A percentile compares a stretch with the other conserved stretches of the same genome.
These are phyloP conservation scores for Nycticorax nycticorax DNA, from an alignment of 2,113 vertebrate species.

Conservation along the genomic window DNA sequence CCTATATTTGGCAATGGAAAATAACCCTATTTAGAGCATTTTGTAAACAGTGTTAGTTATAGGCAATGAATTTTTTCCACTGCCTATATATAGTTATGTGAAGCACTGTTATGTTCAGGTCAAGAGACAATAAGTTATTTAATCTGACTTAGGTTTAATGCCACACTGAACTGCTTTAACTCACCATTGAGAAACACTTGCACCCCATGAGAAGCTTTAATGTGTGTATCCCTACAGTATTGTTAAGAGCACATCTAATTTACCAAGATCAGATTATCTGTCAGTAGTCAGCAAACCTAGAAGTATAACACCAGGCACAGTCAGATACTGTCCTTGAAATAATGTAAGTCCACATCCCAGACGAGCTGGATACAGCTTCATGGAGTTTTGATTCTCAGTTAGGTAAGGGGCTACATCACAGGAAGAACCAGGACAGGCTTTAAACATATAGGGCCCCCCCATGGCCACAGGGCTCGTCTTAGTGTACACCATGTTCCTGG, in stretches of 20 bases:
- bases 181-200: not conserved
- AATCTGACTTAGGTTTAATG: not conserved
- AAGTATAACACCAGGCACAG: not conserved
- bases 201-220: not conserved
- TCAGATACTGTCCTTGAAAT: not conserved
- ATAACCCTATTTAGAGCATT: conserved; percentile 10
- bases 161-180: not conserved
- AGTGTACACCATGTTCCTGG: fast-evolving
- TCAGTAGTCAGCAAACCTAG: not conserved
- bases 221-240: no score
- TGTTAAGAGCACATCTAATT: not conserved
- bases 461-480: not conserved
- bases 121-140: not conserved
- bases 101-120: not conserved
- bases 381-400: not conserved
- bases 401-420: not conserved
- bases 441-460: fast-evolving
- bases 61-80: not conserved
- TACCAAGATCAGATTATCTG: not conserved
- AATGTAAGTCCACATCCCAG: not conserved
- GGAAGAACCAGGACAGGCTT: not conserved
- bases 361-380: not conserved
- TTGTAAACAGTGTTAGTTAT: conserved; percentile 6
- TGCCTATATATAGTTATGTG: conserved; percentile 8
- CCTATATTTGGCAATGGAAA: conserved; percentile 34